Evolutionary conservation across 1,140 invertebrate genomes (phyloP).

Genomic region (Pseudachorutes palmiensis): DNA sequence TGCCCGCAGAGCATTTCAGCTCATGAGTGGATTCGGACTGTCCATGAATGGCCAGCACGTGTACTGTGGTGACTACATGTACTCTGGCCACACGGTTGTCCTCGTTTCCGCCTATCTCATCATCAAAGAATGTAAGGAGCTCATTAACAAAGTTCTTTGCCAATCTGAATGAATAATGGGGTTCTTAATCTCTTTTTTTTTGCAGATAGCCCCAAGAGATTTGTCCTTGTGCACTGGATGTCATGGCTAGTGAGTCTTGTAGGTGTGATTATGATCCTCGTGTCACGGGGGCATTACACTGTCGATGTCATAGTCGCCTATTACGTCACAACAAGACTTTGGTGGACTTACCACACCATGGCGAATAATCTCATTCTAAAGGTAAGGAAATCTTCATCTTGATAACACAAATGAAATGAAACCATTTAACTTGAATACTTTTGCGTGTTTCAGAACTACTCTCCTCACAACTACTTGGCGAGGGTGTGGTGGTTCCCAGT

Average conservation of each 20-base stretch:
- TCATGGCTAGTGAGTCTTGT: slow-evolving; percentile 3
- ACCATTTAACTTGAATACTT: not conserved
- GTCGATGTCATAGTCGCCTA: slow-evolving; percentile 81
- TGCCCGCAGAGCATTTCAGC: slow-evolving; percentile 59
- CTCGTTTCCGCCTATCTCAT: slow-evolving; percentile 36
- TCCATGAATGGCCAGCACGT: slow-evolving; percentile 77
- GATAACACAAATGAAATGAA: no score
- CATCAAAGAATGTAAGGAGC: slow-evolving; percentile 38
- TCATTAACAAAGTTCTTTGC: no score
- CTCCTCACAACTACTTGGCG: slow-evolving; percentile 54
- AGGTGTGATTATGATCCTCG: slow-evolving; percentile 52
- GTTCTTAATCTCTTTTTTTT: no score
- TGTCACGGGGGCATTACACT: slow-evolving; percentile 83
- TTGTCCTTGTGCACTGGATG: slow-evolving; percentile 4
- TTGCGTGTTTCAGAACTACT: slow-evolving; percentile 12
- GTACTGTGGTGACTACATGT: slow-evolving; percentile 56
- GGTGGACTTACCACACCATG: slow-evolving; percentile 84
- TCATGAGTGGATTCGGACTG: slow-evolving; percentile 75
- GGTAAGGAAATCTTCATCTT: slow-evolving; percentile 41
- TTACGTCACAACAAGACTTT: slow-evolving; percentile 77
- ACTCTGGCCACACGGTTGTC: slow-evolving; percentile 37
- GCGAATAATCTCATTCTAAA: slow-evolving; percentile 61
- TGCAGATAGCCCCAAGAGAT: slow-evolving; percentile 11
- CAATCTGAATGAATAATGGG: no score
- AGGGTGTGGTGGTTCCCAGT: slow-evolving; percentile 76